These are phyloP conservation scores for Perca flavescens DNA, from an alignment of 2,113 vertebrate species.

Conservation along the genomic window DNA sequence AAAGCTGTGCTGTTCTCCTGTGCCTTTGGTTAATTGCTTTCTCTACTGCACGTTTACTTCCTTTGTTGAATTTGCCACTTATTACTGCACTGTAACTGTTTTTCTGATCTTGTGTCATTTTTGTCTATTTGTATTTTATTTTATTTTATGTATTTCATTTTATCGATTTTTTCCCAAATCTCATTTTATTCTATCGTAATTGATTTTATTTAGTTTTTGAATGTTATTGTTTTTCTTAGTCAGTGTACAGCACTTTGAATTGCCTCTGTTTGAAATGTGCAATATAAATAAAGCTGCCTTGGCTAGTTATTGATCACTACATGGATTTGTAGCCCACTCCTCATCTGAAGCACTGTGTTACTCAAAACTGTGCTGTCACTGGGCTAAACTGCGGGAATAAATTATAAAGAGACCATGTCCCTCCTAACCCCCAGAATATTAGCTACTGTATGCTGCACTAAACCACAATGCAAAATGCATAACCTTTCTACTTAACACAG, in stretches of 20 bases:
- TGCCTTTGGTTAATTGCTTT: neutral
- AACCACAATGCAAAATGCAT: conserved; percentile 25
- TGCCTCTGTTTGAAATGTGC: neutral
- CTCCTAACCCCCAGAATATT: neutral
- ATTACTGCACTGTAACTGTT: neutral
- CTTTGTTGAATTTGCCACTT: neutral
- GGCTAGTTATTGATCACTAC: conserved; percentile 77
- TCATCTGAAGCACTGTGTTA: conserved; percentile 26
- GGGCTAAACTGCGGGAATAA: conserved; percentile 29
- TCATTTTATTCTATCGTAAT: neutral
- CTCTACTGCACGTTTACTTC: neutral
- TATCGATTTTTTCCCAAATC: neutral
- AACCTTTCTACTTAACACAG: conserved; percentile 15
- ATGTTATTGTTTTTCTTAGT: neutral
- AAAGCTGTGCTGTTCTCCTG: neutral
- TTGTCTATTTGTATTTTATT: neutral
- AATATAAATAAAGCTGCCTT: conserved; percentile 1
- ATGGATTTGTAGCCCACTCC: conserved; percentile 61
- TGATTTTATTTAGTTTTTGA: neutral
- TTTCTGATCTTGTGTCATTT: neutral
- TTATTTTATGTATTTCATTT: neutral
- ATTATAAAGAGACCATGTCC: conserved; percentile 25
- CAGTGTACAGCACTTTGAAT: neutral
- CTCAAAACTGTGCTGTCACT: conserved; percentile 31
- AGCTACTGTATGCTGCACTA: neutral